These are phyloP conservation scores for Camelus dromedarius DNA, from an alignment of 2,113 vertebrate species.

Conservation along the genomic window DNA sequence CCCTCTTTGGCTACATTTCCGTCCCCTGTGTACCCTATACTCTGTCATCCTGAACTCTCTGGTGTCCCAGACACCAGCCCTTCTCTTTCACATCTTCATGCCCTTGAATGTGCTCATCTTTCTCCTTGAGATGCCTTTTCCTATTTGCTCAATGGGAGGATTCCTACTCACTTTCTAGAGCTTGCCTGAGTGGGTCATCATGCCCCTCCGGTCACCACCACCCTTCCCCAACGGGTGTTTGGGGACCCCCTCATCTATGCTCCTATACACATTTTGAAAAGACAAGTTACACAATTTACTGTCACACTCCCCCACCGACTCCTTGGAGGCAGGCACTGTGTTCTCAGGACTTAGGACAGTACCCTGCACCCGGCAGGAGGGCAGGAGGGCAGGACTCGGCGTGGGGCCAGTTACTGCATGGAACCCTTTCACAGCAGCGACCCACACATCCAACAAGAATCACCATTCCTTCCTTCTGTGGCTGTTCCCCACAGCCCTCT, in stretches of 20 bases:
- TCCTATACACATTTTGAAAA: neutral
- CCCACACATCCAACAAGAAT: neutral
- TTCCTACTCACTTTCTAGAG: neutral
- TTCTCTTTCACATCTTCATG: neutral
- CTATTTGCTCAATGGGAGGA: neutral
- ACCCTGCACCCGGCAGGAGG: neutral
- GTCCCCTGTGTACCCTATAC: rapidly evolving
- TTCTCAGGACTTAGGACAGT: neutral
- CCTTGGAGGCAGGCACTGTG: neutral
- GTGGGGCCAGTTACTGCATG: neutral
- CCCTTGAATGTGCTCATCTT: neutral
- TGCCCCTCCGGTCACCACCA: neutral
- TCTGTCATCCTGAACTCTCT: neutral
- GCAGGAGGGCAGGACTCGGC: neutral
- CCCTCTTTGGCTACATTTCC: neutral
- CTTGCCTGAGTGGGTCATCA: neutral
- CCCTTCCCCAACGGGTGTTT: neutral
- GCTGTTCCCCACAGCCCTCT: neutral
- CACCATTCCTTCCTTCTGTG: neutral
- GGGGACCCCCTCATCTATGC: neutral
- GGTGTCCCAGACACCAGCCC: neutral
- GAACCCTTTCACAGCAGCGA: neutral
- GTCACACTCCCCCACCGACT: neutral
- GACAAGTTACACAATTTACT: neutral
- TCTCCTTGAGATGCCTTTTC: neutral